These are phyloP conservation scores for Rousettus leschenaultii DNA, from an alignment of 2,113 vertebrate species.

Conservation along the genomic window DNA sequence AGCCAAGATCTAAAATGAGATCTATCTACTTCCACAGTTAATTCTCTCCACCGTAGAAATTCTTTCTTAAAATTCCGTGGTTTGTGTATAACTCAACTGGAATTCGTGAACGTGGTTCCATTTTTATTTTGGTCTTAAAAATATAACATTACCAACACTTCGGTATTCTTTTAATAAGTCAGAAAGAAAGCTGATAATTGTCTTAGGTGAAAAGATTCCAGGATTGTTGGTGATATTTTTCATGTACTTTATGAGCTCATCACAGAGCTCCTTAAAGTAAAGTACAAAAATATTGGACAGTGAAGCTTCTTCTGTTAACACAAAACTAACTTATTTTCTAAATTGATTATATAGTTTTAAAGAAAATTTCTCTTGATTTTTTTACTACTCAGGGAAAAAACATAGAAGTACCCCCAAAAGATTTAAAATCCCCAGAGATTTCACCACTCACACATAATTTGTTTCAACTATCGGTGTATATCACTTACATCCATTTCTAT, in stretches of 20 bases:
- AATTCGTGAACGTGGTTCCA: not conserved
- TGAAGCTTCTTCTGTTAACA: not conserved
- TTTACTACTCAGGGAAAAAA: not conserved
- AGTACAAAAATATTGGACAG: not conserved
- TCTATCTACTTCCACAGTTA: not conserved
- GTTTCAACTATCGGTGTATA: not conserved
- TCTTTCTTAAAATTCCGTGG: not conserved
- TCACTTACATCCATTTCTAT: not conserved
- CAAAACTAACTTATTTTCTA: not conserved
- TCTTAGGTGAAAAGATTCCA: not conserved
- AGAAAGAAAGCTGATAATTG: not conserved
- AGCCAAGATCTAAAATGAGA: not conserved
- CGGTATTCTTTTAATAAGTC: not conserved
- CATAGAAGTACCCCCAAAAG: not conserved
- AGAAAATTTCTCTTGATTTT: not conserved
- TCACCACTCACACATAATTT: not conserved
- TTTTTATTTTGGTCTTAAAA: conserved; percentile 4
- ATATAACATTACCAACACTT: not conserved
- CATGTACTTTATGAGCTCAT: not conserved
- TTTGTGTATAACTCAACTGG: not conserved
- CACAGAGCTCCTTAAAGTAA: not conserved
- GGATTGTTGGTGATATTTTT: not conserved
- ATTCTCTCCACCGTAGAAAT: not conserved
- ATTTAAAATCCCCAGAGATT: not conserved
- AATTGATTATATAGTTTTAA: not conserved